Percentiles rank a stretch among this genome's conserved stretches.
These are phyloP conservation scores for Tetramorium bicarinatum DNA, from an alignment of 2,888 invertebrate species.

Conservation along the genomic window DNA sequence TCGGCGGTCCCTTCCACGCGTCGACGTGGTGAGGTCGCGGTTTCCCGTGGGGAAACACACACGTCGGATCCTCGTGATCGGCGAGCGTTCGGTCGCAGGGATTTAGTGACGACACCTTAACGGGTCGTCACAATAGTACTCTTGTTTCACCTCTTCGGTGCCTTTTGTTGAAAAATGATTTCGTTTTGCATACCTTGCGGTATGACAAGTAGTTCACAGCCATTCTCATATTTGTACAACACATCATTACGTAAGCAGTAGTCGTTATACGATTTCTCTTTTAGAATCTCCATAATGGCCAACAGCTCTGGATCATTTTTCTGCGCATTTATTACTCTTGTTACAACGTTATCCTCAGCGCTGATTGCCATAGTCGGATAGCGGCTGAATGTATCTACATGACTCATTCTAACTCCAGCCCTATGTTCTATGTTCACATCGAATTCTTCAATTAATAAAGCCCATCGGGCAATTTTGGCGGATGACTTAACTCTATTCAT, in stretches of 20 bases:
- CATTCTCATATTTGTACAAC: neutral
- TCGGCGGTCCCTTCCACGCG: too few species aligned
- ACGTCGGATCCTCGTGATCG: too few species aligned
- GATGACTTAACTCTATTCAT: constrained; percentile 52
- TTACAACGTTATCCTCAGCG: neutral
- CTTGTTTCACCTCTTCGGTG: constrained; percentile 43
- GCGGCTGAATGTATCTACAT: constrained; percentile 60
- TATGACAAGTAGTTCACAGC: neutral
- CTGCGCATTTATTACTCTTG: neutral
- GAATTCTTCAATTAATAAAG: constrained; percentile 47
- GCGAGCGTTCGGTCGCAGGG: too few species aligned
- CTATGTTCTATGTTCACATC: constrained; percentile 52
- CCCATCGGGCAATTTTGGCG: constrained; percentile 55
- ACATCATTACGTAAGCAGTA: neutral
- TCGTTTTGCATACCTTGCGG: neutral
- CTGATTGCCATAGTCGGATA: constrained; percentile 7
- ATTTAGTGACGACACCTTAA: too few species aligned
- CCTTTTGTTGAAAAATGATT: constrained; percentile 37
- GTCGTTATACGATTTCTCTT: neutral
- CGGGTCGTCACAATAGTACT: too few species aligned
- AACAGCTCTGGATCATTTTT: neutral
- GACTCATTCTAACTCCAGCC: constrained; percentile 45
- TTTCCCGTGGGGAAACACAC: too few species aligned
- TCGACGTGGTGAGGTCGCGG: too few species aligned
- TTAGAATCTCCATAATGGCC: constrained; percentile 1